phyloP scores from a whole-genome alignment of 2,888 invertebrate genomes.

The Zygogramma bicolorata region DNA sequence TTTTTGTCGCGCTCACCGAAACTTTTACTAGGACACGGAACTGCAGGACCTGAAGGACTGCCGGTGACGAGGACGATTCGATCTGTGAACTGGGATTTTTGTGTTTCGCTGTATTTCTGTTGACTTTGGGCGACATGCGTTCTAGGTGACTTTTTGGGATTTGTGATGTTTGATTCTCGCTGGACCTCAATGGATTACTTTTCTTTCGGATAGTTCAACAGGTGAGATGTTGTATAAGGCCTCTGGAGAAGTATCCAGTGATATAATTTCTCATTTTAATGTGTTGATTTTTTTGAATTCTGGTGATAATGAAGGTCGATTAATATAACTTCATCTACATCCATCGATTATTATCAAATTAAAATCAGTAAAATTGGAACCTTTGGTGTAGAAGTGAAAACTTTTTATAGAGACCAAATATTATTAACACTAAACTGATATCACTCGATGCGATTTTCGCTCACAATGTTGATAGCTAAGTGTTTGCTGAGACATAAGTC shows the following conservation, averaged over 20 bases:
- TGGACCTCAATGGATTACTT: constrained; percentile 38
- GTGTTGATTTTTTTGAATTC: neutral
- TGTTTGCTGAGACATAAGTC: no score
- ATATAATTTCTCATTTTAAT: neutral
- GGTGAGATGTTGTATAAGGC: constrained; percentile 24
- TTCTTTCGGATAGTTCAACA: constrained; percentile 37
- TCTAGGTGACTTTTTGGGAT: constrained; percentile 8
- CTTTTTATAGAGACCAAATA: no score
- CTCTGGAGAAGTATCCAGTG: neutral
- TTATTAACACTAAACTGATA: no score
- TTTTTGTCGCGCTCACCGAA: constrained; percentile 20
- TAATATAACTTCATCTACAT: neutral
- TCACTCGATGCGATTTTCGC: no score
- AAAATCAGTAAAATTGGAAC: no score
- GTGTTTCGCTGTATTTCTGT: constrained; percentile 1
- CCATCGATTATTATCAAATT: no score
- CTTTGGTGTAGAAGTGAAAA: no score
- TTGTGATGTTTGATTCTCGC: constrained; percentile 28
- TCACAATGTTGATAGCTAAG: no score
- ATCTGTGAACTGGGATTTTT: neutral
- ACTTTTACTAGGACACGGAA: constrained; percentile 2
- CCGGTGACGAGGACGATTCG: neutral
- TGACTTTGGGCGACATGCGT: neutral
- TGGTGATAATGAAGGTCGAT: neutral
- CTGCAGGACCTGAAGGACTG: neutral